These are phyloP conservation scores for Aix galericulata DNA, from an alignment of 2,113 vertebrate species.

Conservation along the genomic window DNA sequence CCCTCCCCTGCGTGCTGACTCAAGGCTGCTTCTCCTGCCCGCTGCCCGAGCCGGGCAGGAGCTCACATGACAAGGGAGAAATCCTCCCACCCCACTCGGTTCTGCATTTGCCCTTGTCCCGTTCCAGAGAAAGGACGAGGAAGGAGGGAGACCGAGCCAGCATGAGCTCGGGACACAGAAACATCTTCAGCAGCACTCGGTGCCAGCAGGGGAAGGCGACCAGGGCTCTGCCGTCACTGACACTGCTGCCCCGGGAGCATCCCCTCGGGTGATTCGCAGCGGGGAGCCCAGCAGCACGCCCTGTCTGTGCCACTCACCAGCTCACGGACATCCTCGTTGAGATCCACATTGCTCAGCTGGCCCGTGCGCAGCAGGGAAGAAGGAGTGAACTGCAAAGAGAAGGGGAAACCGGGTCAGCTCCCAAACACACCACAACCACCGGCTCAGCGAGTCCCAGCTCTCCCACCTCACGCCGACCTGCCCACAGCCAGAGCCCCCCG, in stretches of 20 bases:
- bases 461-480: rapidly evolving
- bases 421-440: rapidly evolving
- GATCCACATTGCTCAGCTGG: conserved; percentile 91
- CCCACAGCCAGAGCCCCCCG: rapidly evolving
- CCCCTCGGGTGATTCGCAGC: too few relatives aligned
- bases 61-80: neutral
- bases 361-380: conserved; percentile 82
- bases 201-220: neutral
- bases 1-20: rapidly evolving
- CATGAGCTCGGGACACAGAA: neutral
- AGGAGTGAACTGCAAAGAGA: conserved; percentile 76
- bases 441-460: neutral
- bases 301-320: conserved; percentile 62
- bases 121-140: neutral
- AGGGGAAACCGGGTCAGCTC: neutral
- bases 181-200: neutral
- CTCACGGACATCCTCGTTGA: conserved; percentile 82
- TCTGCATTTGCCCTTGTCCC: neutral
- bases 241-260: neutral
- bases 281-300: rapidly evolving
- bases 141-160: neutral
- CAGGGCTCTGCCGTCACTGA: neutral
- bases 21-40: neutral
- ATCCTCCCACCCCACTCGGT: neutral
- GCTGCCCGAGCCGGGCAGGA: neutral